Evolutionary conservation across 1,140 invertebrate genomes (phyloP), one percentile per base, ranked within the genome.

Genomic region (Pristionchus pacificus): DNA sequence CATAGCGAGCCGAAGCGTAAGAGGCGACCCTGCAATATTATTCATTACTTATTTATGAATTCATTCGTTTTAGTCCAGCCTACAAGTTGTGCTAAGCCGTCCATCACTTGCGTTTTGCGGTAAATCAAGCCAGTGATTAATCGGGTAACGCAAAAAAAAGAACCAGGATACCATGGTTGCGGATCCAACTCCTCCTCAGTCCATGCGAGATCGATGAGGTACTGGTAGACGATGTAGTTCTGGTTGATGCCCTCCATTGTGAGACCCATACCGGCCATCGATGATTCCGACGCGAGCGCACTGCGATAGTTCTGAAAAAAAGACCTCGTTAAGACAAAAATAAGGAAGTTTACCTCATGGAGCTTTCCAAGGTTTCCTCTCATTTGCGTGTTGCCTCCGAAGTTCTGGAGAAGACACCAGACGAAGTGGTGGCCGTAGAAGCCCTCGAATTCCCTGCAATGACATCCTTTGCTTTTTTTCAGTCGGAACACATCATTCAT

Each of bases 171-270:
- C 67, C 67, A 73, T 1, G 1, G 24, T 15, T 57, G 32, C n/a
- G 68, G 33, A 57, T 25, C 27, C 28, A 73, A 15, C 24, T 49
- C 28, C 25, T 68, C 49, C 13, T 30, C 32, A n/a, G 65, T 49
- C 71, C 71, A 73, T 33, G 68, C 64, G 27, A 65, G 25, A 65
- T 73, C 71, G 29, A 73, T 64, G 49, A 69, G 64, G 29, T 68
- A 73, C 61, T 73, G 71, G 30, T 73, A 73, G 14, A 63, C 19
- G 19, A 73, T 32, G 32, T 73, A 73, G 66, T 73, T 73, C 55
- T 73, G 71, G 24, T 73, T 27, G 49, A 73, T 73, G 27, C 38
- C 71, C 32, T 73, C 71, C 71, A 73, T 73, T 25, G 71, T 57
- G 3, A 73, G 38, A 27, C 71, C 71, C 24, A 58, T 66, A n/a